phyloP scores from a whole-genome alignment of 1,140 invertebrate species.

The Panagrolaimus sp. region DNA sequence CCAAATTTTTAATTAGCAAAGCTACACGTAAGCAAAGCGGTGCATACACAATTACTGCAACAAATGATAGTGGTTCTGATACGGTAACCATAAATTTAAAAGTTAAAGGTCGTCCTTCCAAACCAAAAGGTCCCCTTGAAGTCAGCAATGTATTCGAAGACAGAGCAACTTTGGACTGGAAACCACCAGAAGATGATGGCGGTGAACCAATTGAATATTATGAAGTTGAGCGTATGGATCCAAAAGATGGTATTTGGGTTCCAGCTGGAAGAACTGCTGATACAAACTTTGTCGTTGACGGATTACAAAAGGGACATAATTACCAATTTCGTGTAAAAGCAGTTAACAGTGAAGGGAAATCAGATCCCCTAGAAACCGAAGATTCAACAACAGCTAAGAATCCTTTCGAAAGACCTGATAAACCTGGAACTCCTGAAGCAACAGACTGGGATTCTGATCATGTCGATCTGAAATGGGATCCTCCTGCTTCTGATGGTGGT shows the following conservation, averaged over 20 bases:
- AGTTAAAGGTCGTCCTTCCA: constrained; percentile 70
- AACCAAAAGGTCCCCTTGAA: constrained; percentile 69
- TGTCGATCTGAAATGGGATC: constrained; percentile 82
- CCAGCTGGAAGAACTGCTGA: constrained; percentile 48
- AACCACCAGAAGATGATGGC: constrained; percentile 84
- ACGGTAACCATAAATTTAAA: constrained; percentile 60
- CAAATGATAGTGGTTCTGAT: constrained; percentile 51
- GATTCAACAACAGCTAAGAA: constrained; percentile 85
- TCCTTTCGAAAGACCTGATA: constrained; percentile 74
- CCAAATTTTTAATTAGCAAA: constrained; percentile 79
- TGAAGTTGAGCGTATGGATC: constrained; percentile 55
- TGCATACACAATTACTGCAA: constrained; percentile 74
- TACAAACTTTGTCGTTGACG: constrained; percentile 53
- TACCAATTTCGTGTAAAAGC: constrained; percentile 89
- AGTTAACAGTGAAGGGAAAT: constrained; percentile 88
- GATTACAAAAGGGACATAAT: constrained; percentile 60
- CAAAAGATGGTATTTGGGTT: constrained; percentile 55
- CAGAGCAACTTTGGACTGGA: constrained; percentile 88
- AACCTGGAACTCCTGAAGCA: constrained; percentile 79
- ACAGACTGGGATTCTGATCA: constrained; percentile 81
- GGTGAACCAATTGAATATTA: constrained; percentile 71
- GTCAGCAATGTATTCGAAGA: constrained; percentile 88
- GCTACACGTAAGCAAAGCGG: constrained; percentile 76
- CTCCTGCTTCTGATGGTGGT: constrained; percentile 80
- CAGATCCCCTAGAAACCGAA: constrained; percentile 81